phyloP scores from a whole-genome alignment of 1,140 invertebrate species.

The Heliconius hermathena region DNA sequence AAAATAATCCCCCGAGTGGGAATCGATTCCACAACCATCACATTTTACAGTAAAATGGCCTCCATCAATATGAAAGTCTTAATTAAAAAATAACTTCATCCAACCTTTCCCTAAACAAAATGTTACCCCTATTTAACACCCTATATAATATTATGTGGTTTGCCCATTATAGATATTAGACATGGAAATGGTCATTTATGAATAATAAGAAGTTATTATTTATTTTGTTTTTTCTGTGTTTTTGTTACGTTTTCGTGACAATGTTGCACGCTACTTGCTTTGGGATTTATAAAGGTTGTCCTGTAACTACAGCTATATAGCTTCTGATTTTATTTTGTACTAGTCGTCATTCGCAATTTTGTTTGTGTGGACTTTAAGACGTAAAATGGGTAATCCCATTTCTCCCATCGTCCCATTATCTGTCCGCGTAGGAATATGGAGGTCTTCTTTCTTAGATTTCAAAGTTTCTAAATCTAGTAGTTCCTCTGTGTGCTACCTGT shows the following conservation, averaged over 20 bases:
- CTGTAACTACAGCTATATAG: not conserved
- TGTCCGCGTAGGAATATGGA: too few species aligned
- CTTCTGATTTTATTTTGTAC: not conserved
- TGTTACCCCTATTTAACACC: not conserved
- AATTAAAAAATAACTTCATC: not conserved
- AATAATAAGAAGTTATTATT: constrained; percentile 1
- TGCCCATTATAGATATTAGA: not conserved
- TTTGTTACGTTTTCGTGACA: not conserved
- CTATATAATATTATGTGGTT: not conserved
- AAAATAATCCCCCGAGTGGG: too few species aligned
- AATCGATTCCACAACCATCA: too few species aligned
- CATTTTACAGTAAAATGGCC: too few species aligned
- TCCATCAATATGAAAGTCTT: too few species aligned
- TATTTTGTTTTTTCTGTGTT: not conserved
- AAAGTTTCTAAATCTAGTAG: too few species aligned
- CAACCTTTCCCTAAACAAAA: not conserved
- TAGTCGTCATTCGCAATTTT: too few species aligned
- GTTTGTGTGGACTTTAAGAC: too few species aligned
- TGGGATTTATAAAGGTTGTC: not conserved
- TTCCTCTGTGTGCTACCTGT: too few species aligned
- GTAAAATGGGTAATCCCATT: too few species aligned
- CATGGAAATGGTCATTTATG: not conserved
- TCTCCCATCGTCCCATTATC: too few species aligned
- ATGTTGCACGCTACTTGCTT: not conserved
- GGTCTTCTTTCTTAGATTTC: too few species aligned